Base-by-base conservation (phyloP, 53 echinoderm and acorn worm genomes). In the Patiria pectinifera region DNA sequence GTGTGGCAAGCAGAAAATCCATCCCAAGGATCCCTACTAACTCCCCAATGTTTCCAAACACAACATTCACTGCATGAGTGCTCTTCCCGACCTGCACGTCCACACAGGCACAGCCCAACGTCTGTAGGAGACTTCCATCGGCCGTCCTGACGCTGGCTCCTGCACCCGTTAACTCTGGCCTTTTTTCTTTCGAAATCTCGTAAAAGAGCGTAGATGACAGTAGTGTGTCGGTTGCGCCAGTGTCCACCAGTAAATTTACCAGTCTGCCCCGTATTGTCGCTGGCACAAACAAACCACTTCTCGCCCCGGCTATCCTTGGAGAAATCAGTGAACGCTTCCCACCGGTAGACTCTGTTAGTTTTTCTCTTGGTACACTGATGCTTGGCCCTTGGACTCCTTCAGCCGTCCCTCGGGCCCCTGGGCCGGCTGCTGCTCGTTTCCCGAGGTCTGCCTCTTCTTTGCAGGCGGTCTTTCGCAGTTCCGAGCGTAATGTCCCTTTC, bases 21-120 rank as follows among this genome's bases (percentile, higher is more conserved):
- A 87, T 87, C 8, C 87, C 87, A 47, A 87, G 22, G 77, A 87
- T 74, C 58, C n/a, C n/a, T n/a, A n/a, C n/a, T n/a, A n/a, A n/a
- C n/a, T n/a, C n/a, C n/a, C n/a, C n/a, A n/a, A n/a, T n/a, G n/a
- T n/a, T n/a, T n/a, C n/a, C n/a, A n/a, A n/a, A n/a, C n/a, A n/a
- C n/a, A n/a, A n/a, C n/a, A n/a, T n/a, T n/a, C n/a, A n/a, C n/a
- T n/a, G n/a, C n/a, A n/a, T n/a, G n/a, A n/a, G n/a, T n/a, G n/a
- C n/a, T n/a, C n/a, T n/a, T n/a, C n/a, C n/a, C n/a, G n/a, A n/a
- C n/a, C n/a, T n/a, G n/a, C n/a, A n/a, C n/a, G n/a, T n/a, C n/a
- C n/a, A n/a, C n/a, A n/a, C n/a, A n/a, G n/a, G n/a, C n/a, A n/a
- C n/a, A n/a, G 4, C 88, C 88, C 14, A 78, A 53, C 18, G 77